These are phyloP conservation scores for Vanessa cardui DNA, from an alignment of 2,888 invertebrate genomes.

Conservation along the genomic window DNA sequence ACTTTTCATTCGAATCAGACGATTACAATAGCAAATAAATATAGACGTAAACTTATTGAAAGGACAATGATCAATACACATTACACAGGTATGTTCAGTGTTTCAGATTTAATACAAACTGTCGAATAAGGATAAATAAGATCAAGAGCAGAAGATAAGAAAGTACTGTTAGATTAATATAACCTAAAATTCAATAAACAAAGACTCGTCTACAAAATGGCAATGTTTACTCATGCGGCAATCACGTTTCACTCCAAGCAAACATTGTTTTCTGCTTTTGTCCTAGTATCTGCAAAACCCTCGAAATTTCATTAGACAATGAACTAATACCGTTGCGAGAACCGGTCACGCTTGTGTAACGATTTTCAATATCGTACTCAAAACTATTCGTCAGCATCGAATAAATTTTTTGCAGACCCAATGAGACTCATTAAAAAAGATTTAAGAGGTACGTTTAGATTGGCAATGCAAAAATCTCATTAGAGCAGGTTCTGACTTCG, in stretches of 20 bases:
- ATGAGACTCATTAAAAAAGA: constrained; percentile 61
- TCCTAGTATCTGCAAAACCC: constrained; percentile 27
- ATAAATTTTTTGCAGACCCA: constrained; percentile 55
- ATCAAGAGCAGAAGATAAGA: not conserved
- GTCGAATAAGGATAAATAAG: not conserved
- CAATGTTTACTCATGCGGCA: constrained; percentile 25
- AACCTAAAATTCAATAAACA: constrained; percentile 10
- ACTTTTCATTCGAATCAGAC: constrained; percentile 5
- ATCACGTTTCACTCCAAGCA: constrained; percentile 30
- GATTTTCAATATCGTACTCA: constrained; percentile 56
- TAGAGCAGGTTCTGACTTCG: constrained; percentile 55
- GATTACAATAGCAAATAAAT: constrained; percentile 1
- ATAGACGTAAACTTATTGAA: not conserved
- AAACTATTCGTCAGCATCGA: constrained; percentile 57
- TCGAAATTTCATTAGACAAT: constrained; percentile 45
- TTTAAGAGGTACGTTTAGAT: constrained; percentile 60
- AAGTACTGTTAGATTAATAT: not conserved
- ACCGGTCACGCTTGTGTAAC: constrained; percentile 57
- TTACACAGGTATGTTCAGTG: too few species aligned
- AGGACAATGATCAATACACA: too few species aligned
- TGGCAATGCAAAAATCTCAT: constrained; percentile 63
- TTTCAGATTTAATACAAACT: not conserved
- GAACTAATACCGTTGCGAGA: constrained; percentile 47
- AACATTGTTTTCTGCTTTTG: constrained; percentile 25
- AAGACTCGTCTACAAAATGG: constrained; percentile 7